phyloP scores from a whole-genome alignment of 1,140 invertebrate species.

The Phymorhynchus buccinoides region DNA sequence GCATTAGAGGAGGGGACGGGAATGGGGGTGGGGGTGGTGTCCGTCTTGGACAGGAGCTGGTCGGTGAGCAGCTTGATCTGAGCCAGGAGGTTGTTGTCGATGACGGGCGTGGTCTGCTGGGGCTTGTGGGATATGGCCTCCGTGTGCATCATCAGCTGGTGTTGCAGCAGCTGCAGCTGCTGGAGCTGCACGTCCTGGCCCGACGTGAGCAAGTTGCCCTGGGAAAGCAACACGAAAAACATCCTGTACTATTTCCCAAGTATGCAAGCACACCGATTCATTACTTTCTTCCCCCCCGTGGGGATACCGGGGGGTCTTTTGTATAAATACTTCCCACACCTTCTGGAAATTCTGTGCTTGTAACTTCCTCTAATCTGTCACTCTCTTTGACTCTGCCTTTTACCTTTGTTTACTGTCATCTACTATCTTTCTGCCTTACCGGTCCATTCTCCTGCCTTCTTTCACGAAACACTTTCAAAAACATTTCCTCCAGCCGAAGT shows the following conservation, averaged over 20 bases:
- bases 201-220: slow-evolving; percentile 60
- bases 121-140: slow-evolving; percentile 64
- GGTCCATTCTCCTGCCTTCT: no score
- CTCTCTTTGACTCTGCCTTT: no score
- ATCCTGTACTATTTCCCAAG: neutral
- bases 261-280: neutral
- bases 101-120: slow-evolving; percentile 56
- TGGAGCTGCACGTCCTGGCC: slow-evolving; percentile 71
- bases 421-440: no score
- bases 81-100: slow-evolving; percentile 70
- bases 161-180: slow-evolving; percentile 70
- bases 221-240: neutral
- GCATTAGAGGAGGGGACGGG: no score
- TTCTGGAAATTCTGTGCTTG: no score
- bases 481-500: no score
- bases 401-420: no score
- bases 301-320: no score
- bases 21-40: neutral
- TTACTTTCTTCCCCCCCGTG: no score
- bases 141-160: slow-evolving; percentile 70
- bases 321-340: no score
- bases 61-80: slow-evolving; percentile 73
- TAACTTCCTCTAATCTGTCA: no score
- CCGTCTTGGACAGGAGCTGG: slow-evolving; percentile 67
- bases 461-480: no score